Evolutionary conservation across 2,113 vertebrate species (phyloP), one percentile per base, ranked within the genome.

Genomic region (Apodemus sylvaticus): DNA sequence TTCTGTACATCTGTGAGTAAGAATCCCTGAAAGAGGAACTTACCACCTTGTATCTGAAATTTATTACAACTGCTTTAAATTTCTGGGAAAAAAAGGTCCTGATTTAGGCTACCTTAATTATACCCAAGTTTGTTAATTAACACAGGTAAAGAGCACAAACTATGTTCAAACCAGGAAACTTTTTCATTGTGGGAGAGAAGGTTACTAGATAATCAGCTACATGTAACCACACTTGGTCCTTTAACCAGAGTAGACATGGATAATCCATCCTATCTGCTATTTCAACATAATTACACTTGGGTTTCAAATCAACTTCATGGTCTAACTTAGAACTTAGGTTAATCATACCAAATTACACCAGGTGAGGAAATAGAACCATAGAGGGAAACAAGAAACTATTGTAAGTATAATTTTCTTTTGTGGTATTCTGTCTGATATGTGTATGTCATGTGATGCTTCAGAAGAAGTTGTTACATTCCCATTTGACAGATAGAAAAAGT

Each of bases 41-140:
- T 76, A 51, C 58, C 71, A 89, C 83, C 19, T 29, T 94, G 7
- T 53, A 1, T 82, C 51, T 22, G 16, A 78, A 66, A 88, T 94
- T 95, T 93, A 86, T 94, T 81, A 82, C 70, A 42, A 51, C 19
- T 3, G 14, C 19, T 90, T 94, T 94, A 83, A 89, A 94, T 51
- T 60, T 66, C 58, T 90, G 85, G 31, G 8, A 8, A 9, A 73
- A 70, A 87, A 55, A 82, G 42, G n/a, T 66, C 58, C 53, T 82
- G 45, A 77, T 86, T 48, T 95, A 94, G 34, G 58, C 42, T 95
- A 4, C 74, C 29, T 94, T 86, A 73, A 90, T 94, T 93, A n/a
- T 81, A 66, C 48, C 3, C 29, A 62, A 73, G 62, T 31, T 87
- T 58, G 26, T 90, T 93, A 53, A 93, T 92, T 89, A 95, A 82